These are phyloP conservation scores for Creontiades dilutus DNA, from an alignment of 2,888 invertebrate species.

Conservation along the genomic window DNA sequence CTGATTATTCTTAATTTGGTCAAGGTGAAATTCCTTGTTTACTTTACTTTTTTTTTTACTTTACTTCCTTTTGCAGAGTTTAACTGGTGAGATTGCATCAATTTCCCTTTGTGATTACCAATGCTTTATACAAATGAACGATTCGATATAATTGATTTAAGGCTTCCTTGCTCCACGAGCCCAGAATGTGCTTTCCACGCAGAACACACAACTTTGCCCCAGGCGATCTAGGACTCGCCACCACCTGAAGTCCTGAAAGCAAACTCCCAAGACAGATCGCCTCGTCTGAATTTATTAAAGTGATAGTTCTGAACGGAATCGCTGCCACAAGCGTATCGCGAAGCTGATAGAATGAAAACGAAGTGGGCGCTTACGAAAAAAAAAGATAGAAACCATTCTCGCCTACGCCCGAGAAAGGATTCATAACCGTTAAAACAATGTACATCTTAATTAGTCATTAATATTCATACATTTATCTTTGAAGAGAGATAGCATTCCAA, in stretches of 20 bases:
- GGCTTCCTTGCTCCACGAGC: no score
- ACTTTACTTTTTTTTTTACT: no score
- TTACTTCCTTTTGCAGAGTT: no score
- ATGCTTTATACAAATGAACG: no score
- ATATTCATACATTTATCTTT: conserved; percentile 42
- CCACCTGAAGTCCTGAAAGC: neutral
- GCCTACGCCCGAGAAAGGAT: conserved; percentile 27
- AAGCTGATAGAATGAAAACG: neutral
- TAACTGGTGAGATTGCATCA: no score
- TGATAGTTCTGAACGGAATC: neutral
- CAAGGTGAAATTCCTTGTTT: no score
- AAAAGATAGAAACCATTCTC: conserved; percentile 5
- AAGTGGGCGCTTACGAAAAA: conserved; percentile 26
- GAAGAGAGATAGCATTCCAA: conserved; percentile 33
- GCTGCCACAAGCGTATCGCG: neutral
- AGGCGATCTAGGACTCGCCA: neutral
- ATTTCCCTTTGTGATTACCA: no score
- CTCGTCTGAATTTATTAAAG: conserved; percentile 13
- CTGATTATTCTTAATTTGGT: no score
- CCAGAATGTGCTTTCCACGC: no score
- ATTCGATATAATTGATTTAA: no score
- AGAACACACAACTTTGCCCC: no score
- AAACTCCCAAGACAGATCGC: neutral
- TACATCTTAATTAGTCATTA: conserved; percentile 46
- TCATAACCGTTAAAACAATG: conserved; percentile 53